Conservation (phyloP, 1,140 invertebrate genomes). For the Drosophila guanche region DNA sequence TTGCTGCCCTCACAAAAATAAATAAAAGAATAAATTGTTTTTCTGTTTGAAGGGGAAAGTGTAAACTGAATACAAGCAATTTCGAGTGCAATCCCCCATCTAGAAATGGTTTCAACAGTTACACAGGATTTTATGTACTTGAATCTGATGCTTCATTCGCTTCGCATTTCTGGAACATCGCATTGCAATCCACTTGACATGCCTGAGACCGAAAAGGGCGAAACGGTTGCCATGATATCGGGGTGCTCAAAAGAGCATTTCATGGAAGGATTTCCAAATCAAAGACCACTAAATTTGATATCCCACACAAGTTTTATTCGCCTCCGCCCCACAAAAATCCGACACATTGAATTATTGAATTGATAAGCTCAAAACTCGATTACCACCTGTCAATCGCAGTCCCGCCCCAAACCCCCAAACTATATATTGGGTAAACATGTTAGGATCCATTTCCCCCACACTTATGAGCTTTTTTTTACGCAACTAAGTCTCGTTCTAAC, state of each 20-base stretch:
- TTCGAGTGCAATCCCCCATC: too few species aligned
- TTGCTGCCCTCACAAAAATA: too few species aligned
- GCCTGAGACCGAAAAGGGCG: constrained; percentile 27
- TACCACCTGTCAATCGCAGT: constrained; percentile 44
- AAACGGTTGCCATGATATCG: constrained; percentile 39
- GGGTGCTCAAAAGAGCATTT: constrained; percentile 42
- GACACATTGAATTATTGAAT: constrained; percentile 52
- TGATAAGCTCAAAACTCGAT: constrained; percentile 51
- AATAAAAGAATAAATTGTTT: too few species aligned
- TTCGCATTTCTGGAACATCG: too few species aligned
- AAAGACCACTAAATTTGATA: constrained; percentile 47
- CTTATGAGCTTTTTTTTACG: too few species aligned
- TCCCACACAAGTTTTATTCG: constrained; percentile 21
- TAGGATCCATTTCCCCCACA: constrained; percentile 2
- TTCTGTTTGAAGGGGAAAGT: too few species aligned
- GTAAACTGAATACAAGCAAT: too few species aligned
- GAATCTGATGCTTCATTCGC: too few species aligned
- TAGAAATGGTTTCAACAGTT: too few species aligned
- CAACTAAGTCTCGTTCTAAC: constrained; percentile 25
- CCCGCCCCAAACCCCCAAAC: neutral
- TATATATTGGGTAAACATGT: too few species aligned
- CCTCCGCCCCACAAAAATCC: constrained; percentile 1
- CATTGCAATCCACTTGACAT: constrained; percentile 7
- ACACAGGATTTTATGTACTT: too few species aligned
- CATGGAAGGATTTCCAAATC: constrained; percentile 42